phyloP scores from a whole-genome alignment of 2,113 vertebrate genomes.

The Amia ocellicauda region DNA sequence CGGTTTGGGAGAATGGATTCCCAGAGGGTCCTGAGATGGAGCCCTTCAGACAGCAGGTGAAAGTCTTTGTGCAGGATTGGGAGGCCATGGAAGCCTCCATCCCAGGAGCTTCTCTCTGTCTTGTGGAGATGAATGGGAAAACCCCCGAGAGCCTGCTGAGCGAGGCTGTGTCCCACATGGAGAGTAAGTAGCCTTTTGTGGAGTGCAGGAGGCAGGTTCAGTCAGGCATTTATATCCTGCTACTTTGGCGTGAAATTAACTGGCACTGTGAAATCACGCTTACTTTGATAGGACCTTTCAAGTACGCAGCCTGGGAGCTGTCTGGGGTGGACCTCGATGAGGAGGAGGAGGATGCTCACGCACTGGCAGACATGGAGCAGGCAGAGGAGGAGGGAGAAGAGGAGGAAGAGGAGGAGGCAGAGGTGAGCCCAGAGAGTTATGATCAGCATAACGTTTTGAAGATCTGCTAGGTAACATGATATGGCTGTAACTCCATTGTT shows the following conservation, averaged over 20 bases:
- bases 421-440: slow-evolving; percentile 46
- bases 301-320: slow-evolving; percentile 67
- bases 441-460: no score
- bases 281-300: slow-evolving; percentile 69
- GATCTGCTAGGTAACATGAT: no score
- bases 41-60: slow-evolving; percentile 53
- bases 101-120: slow-evolving; percentile 29
- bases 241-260: no score
- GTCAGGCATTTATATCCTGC: no score
- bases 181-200: slow-evolving; percentile 69
- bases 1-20: slow-evolving; percentile 63
- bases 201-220: no score
- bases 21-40: slow-evolving; percentile 78
- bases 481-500: no score
- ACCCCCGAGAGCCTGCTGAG: slow-evolving; percentile 71
- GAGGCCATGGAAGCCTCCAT: slow-evolving; percentile 51
- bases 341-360: slow-evolving; percentile 73
- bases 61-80: slow-evolving; percentile 63
- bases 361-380: slow-evolving; percentile 55
- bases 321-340: slow-evolving; percentile 70
- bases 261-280: neutral
- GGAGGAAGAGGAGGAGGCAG: slow-evolving; percentile 49
- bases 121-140: slow-evolving; percentile 70
- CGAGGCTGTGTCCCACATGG: slow-evolving; percentile 66
- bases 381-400: slow-evolving; percentile 48